Evolutionary conservation across 2,113 vertebrate species (phyloP).

Genomic region (Oophaga pumilio): DNA sequence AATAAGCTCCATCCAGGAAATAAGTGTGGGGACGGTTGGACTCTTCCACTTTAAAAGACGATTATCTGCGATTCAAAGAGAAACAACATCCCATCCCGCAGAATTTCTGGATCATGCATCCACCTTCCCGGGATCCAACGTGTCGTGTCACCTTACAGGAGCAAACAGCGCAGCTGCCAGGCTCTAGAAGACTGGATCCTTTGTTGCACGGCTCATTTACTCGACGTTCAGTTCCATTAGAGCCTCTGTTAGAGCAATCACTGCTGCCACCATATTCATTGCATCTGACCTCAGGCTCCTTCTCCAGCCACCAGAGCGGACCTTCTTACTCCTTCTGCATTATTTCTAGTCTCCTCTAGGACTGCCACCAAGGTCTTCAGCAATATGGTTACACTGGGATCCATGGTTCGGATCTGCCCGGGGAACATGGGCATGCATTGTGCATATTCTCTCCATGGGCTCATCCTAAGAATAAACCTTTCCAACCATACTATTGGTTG

Average conservation of each 20-base stretch:
- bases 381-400: not conserved
- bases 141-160: conserved; percentile 21
- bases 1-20: conserved; percentile 26
- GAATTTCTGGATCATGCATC: not conserved
- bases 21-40: not conserved
- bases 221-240: not conserved
- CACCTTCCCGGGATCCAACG: not conserved
- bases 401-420: not conserved
- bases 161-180: conserved; percentile 2
- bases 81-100: conserved; percentile 12
- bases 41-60: not conserved
- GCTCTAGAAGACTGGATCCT: conserved; percentile 16
- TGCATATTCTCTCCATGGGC: not conserved
- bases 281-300: not conserved
- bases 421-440: not conserved
- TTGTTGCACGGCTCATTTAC: conserved; percentile 14
- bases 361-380: not conserved
- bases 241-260: not conserved
- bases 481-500: not conserved
- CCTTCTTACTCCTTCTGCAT: not conserved
- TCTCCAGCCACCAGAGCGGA: not conserved
- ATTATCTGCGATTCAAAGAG: not conserved
- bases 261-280: too few relatives aligned
- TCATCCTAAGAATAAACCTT: not conserved
- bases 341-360: not conserved